Percentiles rank a stretch among this genome's conserved stretches.
phyloP scores from a whole-genome alignment of 2,797 vertebrate species.

The Xyrichtys novacula region DNA sequence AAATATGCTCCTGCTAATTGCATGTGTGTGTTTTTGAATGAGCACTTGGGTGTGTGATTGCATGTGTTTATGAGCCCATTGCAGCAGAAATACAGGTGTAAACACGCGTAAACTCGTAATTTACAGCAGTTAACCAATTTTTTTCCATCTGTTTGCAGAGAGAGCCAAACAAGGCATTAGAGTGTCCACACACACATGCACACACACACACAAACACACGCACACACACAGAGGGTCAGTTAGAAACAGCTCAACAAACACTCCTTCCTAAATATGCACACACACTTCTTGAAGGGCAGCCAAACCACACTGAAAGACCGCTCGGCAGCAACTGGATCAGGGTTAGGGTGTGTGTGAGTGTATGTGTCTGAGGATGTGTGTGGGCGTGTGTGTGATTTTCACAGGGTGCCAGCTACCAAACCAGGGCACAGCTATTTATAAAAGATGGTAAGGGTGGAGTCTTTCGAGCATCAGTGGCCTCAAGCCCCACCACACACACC shows the following conservation, averaged over 20 bases:
- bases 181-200: conserved; percentile 55
- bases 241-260: conserved; percentile 55
- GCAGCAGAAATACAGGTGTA: conserved; percentile 60
- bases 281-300: conserved; percentile 78
- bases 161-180: conserved; percentile 66
- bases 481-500: conserved; percentile 35
- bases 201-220: conserved; percentile 25
- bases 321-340: conserved; percentile 67
- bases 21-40: accelerated
- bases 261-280: conserved; percentile 55
- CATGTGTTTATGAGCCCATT: conserved; percentile 33
- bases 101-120: conserved; percentile 48
- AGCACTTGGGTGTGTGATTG: background rate
- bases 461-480: conserved; percentile 59
- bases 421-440: conserved; percentile 79
- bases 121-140: conserved; percentile 57
- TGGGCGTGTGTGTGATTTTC: conserved; percentile 29
- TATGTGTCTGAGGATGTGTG: conserved; percentile 14
- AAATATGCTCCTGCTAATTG: conserved; percentile 3
- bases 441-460: conserved; percentile 56
- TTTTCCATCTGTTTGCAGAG: conserved; percentile 59
- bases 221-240: conserved; percentile 42
- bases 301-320: conserved; percentile 71
- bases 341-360: conserved; percentile 35
- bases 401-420: conserved; percentile 72